Evolutionary conservation across 2,797 vertebrate genomes (phyloP).

Genomic region (Eulemur mongoz): DNA sequence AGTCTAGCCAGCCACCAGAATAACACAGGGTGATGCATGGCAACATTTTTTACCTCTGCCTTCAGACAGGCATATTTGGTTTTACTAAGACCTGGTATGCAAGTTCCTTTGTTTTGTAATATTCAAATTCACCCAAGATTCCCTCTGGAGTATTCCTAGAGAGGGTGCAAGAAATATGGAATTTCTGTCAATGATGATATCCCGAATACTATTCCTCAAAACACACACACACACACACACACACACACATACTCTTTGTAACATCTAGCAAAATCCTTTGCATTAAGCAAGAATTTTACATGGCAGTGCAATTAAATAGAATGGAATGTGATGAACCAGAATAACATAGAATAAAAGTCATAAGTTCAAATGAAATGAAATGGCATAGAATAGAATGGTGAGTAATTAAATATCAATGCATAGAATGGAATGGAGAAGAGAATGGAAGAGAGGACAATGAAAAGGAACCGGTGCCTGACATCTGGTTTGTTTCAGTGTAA

Average conservation of each 20-base stretch:
- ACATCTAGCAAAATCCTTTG: neutral
- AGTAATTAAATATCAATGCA: neutral
- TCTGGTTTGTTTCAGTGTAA: neutral
- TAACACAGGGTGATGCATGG: neutral
- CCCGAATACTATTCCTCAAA: too few species aligned
- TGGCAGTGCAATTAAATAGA: neutral
- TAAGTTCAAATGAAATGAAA: constrained; percentile 1
- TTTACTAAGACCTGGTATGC: neutral
- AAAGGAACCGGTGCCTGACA: neutral
- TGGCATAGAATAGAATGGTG: neutral
- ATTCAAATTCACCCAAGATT: too few species aligned
- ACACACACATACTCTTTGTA: neutral
- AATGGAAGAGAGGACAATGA: neutral
- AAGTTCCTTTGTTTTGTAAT: neutral
- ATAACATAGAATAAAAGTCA: neutral
- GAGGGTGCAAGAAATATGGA: too few species aligned
- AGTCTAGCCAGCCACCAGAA: neutral
- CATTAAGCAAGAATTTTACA: neutral
- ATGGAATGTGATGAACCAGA: neutral
- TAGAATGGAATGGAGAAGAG: neutral
- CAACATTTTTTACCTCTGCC: neutral
- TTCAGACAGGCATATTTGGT: neutral
- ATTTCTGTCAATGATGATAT: too few species aligned
- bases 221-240: neutral
- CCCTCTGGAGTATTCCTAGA: too few species aligned